Conservation (phyloP, 2,888 invertebrate genomes). For the Drosophila quinaria region DNA sequence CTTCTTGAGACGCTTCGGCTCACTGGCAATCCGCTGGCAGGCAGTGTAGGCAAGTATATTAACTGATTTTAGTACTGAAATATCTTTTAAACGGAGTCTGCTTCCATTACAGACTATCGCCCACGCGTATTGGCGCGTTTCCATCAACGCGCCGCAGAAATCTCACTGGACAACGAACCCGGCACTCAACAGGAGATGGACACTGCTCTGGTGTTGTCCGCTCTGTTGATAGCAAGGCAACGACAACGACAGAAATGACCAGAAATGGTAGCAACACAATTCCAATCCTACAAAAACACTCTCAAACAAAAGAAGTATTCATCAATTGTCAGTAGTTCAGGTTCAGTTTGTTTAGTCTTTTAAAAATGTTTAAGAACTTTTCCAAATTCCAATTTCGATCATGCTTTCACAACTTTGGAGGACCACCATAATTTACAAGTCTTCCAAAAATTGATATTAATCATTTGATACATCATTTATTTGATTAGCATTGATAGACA, state of each 20-base stretch:
- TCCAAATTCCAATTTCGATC: background rate
- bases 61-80: background rate
- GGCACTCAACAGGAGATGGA: conserved; percentile 95
- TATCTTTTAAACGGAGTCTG: background rate
- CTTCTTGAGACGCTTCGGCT: conserved; percentile 94
- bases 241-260: conserved; percentile 67
- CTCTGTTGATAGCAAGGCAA: conserved; percentile 88
- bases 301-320: conserved; percentile 34
- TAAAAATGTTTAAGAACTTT: background rate
- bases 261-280: conserved; percentile 1
- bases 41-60: conserved; percentile 83
- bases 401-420: background rate
- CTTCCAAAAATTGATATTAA: conserved; percentile 1
- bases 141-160: conserved; percentile 92
- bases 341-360: conserved; percentile 13
- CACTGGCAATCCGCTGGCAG: conserved; percentile 95
- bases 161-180: conserved; percentile 94
- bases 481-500: conserved; percentile 1
- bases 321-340: conserved; percentile 6
- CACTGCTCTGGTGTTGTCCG: conserved; percentile 95
- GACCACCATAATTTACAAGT: background rate
- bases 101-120: conserved; percentile 90
- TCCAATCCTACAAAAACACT: conserved; percentile 27
- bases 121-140: conserved; percentile 96
- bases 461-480: background rate